Evolutionary conservation across 1,140 invertebrate species (phyloP), one percentile per base, ranked within the genome.

Genomic region (Gerris buenoi): DNA sequence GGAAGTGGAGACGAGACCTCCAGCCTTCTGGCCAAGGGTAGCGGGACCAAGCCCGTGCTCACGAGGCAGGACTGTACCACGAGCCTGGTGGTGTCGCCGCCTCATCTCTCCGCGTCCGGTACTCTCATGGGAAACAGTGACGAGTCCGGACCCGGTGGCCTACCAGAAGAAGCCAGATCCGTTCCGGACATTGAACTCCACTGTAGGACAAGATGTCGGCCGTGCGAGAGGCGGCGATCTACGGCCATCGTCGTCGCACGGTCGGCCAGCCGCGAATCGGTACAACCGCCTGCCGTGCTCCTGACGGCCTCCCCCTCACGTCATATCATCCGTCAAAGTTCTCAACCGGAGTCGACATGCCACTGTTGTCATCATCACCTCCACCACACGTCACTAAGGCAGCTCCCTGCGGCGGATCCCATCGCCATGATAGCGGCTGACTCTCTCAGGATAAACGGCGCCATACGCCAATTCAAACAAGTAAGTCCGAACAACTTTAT

Each of bases 391-490:
- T 93, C 90, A 1, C 78, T 93, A 74, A 86, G 90, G 72, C 89
- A 93, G 75, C 81, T 93, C 25, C 81, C 89, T 63, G 89, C 90
- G 79, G 85, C 86, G 25, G 90, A 93, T 75, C 90, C 90, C 64
- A 93, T 95, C 67, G 91, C 92, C n/a, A 91, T 92, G 73, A 97
- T 98, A 74, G 95, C 94, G 1, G 93, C 93, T n/a, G 94, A 97
- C 79, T 96, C 93, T 29, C 83, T 97, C 72, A 83, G 95, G 69
- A 93, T 97, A 79, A 97, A 97, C 81, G 95, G 95, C 63, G 95
- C 93, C 68, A 92, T 97, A 80, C 84, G 93, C 71, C 93, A 93
- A 73, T 97, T 97, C 79, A 93, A 93, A 80, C 93, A 97, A 88
- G 91, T 93, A 85, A 83, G 80, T 46, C 27, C 18, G 2, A 13